phyloP scores from a whole-genome alignment of 1,140 invertebrate genomes.

The Diabrotica undecimpunctata region DNA sequence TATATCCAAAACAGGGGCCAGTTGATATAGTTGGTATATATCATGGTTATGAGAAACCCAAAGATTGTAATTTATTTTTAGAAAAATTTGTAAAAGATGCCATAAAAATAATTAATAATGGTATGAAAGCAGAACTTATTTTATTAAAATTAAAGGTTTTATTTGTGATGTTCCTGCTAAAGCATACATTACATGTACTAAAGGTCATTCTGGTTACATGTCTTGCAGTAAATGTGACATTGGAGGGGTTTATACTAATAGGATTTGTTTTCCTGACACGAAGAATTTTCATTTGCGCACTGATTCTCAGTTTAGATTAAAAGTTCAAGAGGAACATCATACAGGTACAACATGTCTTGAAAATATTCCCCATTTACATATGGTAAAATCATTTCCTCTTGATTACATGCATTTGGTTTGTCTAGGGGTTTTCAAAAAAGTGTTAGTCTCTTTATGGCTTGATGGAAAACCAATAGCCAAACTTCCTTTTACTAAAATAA shows the following conservation, averaged over 20 bases:
- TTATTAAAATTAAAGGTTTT: neutral
- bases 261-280: neutral
- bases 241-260: neutral
- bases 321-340: neutral
- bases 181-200: neutral
- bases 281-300: neutral
- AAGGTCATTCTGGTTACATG: conserved; percentile 9
- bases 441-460: conserved; percentile 1
- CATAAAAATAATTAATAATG: neutral
- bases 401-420: conserved; percentile 17
- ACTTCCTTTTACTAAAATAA: neutral
- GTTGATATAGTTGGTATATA: neutral
- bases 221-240: conserved; percentile 16
- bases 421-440: conserved; percentile 8
- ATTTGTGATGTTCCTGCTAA: conserved; percentile 22
- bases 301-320: neutral
- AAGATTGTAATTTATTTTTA: too few species aligned
- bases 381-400: conserved; percentile 4
- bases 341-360: too few species aligned
- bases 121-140: neutral
- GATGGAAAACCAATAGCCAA: neutral
- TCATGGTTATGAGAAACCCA: too few species aligned
- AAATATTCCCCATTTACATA: neutral
- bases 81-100: neutral
- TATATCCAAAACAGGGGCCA: neutral